Evolutionary conservation across 2,888 invertebrate species (phyloP), one percentile per base, ranked within the genome.

Genomic region (Papilio gigon): DNA sequence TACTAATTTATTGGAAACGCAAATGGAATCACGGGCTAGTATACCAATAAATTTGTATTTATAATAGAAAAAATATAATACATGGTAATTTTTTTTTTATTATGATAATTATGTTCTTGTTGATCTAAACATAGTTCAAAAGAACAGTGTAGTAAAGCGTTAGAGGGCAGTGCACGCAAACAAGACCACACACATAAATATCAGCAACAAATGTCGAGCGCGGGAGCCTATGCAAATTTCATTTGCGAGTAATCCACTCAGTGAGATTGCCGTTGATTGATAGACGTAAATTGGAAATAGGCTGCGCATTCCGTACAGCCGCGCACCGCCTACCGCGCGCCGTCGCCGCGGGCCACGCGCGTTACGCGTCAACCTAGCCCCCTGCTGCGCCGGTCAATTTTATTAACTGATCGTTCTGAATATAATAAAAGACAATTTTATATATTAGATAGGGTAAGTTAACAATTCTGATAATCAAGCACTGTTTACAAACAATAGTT

Each of bases 181-280:
- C 50, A 68, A 68, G 64, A 59, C 60, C 56, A n/a, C 42, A 76
- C 76, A 78, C 83, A 59, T 68, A 85, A 85, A 86, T 84, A 85
- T 81, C 80, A 75, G 84, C 79, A 81, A 86, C 84, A 84, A 83
- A 76, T 76, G 80, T 78, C 75, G 78, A 76, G 76, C 79, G 77
- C 82, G 85, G 85, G 87, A 87, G 90, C 91, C 93, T 93, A 94
- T 94, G 94, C 93, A 94, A 94, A 94, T 94, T 93, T 93, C 93
- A 94, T 94, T 94, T 93, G 90, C 88, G 86, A 86, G 93, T 94
- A 94, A 94, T 94, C 94, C 94, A 94, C 94, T 94, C 93, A 93
- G 91, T 86, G 93, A 93, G 94, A 94, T 94, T 94, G 94, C 93
- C 92, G 92, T 91, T 94, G 94, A 94, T 94, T 94, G 94, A 94